Conservation (phyloP, 2,797 vertebrate genomes). For the Pangasius djambal region DNA sequence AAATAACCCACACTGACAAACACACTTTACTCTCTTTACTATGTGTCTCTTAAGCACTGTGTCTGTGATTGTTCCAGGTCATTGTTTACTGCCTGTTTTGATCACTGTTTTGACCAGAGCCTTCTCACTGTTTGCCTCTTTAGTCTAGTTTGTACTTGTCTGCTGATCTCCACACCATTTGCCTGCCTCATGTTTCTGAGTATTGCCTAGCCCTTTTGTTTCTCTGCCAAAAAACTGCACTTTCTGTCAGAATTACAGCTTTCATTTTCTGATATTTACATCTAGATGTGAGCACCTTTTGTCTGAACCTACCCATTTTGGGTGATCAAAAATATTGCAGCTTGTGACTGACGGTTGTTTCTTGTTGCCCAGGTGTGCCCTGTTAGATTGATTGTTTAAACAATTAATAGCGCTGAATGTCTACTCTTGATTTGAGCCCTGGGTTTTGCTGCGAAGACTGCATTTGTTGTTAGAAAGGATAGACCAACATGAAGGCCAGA, state of each 20-base stretch:
- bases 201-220: neutral
- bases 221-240: neutral
- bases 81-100: neutral
- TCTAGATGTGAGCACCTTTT: neutral
- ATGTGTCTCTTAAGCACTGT: neutral
- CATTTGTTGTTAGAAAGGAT: too few species aligned
- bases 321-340: neutral
- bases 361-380: too few species aligned
- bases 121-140: neutral
- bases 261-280: neutral
- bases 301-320: neutral
- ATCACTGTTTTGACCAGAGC: neutral
- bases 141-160: neutral
- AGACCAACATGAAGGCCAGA: too few species aligned
- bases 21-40: neutral
- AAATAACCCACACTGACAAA: neutral
- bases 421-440: too few species aligned
- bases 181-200: neutral
- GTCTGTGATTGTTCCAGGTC: neutral
- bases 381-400: too few species aligned
- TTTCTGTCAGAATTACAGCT: neutral
- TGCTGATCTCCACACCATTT: slow-evolving; percentile 1
- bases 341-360: neutral
- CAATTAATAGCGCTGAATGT: too few species aligned
- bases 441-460: too few species aligned